Percentiles rank a stretch among this genome's conserved stretches.
Evolutionary conservation across 2,797 vertebrate species (phyloP).

Genomic region (Myotis vivesi): DNA sequence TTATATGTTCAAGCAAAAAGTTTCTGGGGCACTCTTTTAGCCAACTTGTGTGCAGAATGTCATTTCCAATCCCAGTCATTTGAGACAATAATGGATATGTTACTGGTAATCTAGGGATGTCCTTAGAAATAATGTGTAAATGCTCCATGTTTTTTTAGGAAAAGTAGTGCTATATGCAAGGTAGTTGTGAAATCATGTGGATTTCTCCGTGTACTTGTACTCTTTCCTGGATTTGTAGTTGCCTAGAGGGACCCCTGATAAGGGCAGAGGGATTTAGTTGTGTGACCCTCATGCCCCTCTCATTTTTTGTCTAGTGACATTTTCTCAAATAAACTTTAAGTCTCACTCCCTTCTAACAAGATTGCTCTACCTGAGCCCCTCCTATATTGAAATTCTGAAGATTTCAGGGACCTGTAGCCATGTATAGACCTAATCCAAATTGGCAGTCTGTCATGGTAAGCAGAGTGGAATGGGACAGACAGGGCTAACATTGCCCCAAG

Average conservation of each 20-base stretch:
- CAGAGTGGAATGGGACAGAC: background rate
- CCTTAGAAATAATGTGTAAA: background rate
- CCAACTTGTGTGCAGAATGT: background rate
- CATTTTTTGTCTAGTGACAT: background rate
- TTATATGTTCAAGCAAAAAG: background rate
- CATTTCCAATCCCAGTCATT: background rate
- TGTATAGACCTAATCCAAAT: background rate
- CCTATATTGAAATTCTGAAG: background rate
- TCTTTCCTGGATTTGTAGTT: background rate
- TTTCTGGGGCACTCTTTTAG: background rate
- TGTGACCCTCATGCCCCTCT: background rate
- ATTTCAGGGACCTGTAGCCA: background rate
- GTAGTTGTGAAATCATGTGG: background rate
- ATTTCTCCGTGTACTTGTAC: background rate
- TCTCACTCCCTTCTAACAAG: background rate
- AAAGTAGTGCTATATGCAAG: slow-evolving; percentile 8
- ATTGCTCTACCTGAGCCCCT: background rate
- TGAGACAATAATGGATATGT: slow-evolving; percentile 23
- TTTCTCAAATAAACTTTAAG: slow-evolving; percentile 25
- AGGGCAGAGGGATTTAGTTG: background rate
- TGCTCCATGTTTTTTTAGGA: background rate
- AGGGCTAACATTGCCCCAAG: background rate
- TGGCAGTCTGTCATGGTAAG: background rate
- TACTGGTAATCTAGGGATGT: background rate
- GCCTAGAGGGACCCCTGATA: background rate